Base-by-base conservation (phyloP, 2,797 vertebrate genomes). In the Miichthys miiuy region DNA sequence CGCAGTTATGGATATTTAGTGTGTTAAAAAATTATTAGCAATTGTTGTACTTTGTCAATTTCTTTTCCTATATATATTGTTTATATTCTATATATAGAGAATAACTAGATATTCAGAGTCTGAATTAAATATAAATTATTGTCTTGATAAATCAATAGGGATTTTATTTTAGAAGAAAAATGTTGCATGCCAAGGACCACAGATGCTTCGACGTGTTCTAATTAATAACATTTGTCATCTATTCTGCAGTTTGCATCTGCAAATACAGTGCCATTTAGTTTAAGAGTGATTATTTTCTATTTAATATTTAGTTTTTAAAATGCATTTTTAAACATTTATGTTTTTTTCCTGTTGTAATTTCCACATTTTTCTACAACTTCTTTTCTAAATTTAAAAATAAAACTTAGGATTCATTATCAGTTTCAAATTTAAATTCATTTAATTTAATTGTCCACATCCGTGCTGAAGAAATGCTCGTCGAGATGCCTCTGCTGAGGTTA, bases 101-200 rank as follows among this genome's bases (percentile, higher is more conserved):
- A 27, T 25, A 48, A 46, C 27, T 21, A 6, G 1, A 48, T 55
- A 48, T 62, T 23, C 3, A 14, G 2, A 4, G 10, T 55, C 3
- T 56, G 42, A 72, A 56, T 61, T 30, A 16, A 41, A 25, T 66
- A 13, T 13, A 57, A 27, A 46, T 64, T 56, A 47, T 47, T 50
- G 6, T 41, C 3, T 0, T 1, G 0, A 71, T 67, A 30, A 64
- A 57, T 77, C 16, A 51, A 10, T 30, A 60, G 1, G 27, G 3
- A 56, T 50, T 74, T 68, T 55, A 54, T 77, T 67, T 75, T 23
- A 6, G 62, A 50, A 12, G 3, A 5, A 48, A 66, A 60, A 48
- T 42, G 7, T 41, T 6, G 3, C 38, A 58, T 21, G 44, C 20
- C 16, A 42, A 25, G 7, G 0, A 61, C 9, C 21, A 18, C 64